Evolutionary conservation across 2,113 vertebrate genomes (phyloP), one percentile per base, ranked within the genome.

Genomic region (Onychostoma macrolepis): DNA sequence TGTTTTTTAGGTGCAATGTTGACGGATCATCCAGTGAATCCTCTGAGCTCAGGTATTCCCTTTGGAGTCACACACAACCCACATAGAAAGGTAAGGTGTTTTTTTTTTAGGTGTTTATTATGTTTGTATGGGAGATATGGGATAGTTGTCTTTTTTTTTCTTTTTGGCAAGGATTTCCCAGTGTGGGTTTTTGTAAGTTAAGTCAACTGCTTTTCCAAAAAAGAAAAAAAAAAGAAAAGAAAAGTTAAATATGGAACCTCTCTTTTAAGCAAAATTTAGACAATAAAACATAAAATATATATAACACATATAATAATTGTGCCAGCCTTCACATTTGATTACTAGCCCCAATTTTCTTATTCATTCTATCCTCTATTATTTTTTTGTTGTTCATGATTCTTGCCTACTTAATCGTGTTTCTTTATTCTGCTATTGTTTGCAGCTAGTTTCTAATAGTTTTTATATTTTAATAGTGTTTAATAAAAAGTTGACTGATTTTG

Each of bases 1-100:
- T 90, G 9, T 87, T 36, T 61, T 58, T 87, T 41, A 56, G 26
- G 88, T 94, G 93, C 12, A 87, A 96, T 95, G 94, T 85, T 92
- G 83, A 87, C 93, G 4, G 91, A 91, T 84, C 13, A 86, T 84
- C 89, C 72, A 33, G 65, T 53, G 10, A 87, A 87, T 43, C 72
- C 75, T 48, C 6, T 91, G 69, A 88, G 36, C 41, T 79, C 85
- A 38, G 86, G 30, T 26, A 26, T 86, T 48, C 48, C 56, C 53
- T 87, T 86, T 89, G 84, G 41, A 75, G 30, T 38, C n/a, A 26
- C 80, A 83, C 76, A 28, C n/a, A 74, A 50, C 26, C 88, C 83
- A 2, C 75, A 90, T 11, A 24, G 50, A 67, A 92, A 90, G 91
- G 94, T 94, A 93, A 80, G 74, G 65, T 21, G 38, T 11, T 50